Percentiles rank a stretch among this genome's conserved stretches.
Conservation (phyloP, 1,140 invertebrate genomes). For the Oreohelix idahoensis region DNA sequence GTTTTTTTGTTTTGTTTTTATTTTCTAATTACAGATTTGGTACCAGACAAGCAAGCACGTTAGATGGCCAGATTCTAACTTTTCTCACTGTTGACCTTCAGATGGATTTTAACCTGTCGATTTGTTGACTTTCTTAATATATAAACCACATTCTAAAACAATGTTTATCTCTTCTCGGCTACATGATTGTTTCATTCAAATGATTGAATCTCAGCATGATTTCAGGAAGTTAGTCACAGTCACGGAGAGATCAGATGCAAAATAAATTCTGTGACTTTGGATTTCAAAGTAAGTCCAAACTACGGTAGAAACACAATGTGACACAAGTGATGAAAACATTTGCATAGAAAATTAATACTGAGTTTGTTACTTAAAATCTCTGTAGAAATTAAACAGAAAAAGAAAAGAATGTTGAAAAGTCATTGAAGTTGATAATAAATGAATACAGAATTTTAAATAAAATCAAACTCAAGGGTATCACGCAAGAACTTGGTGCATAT, state of each 20-base stretch:
- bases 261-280: no score
- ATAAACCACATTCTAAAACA: neutral
- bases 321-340: no score
- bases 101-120: neutral
- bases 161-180: neutral
- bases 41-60: neutral
- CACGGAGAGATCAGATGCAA: no score
- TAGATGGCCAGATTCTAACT: no score
- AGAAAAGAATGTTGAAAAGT: neutral
- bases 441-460: slow-evolving; percentile 10
- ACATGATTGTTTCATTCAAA: no score
- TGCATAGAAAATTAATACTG: no score
- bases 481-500: neutral
- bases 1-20: no score
- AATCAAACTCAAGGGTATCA: neutral
- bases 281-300: no score
- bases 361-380: no score
- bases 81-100: neutral
- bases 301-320: no score
- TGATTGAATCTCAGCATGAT: no score
- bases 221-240: no score
- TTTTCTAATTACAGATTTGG: neutral
- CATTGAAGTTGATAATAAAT: neutral
- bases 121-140: neutral
- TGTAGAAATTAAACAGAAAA: neutral